A percentile compares a stretch with the other conserved stretches of the same genome.
These are phyloP conservation scores for rabbit (Oryctolagus cuniculus) DNA, from an alignment of 2,113 vertebrate genomes.

Conservation along the genomic window mOryCun1.1 NC_091447.1:57255501-57256000, in stretches of 20 bases:
- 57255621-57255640: not conserved
- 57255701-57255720: not conserved
- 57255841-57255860: not conserved
- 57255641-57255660: not conserved
- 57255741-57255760: not conserved
- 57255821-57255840: not conserved
- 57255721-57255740: not conserved
- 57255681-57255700: not conserved
- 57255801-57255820: no score
- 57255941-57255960: no score
- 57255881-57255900: not conserved
- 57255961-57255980: not conserved
- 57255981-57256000: not conserved
- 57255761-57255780: not conserved
- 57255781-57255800: rapidly evolving
- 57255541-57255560: not conserved
- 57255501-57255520: not conserved
- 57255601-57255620: not conserved
- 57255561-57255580: not conserved
- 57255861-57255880: not conserved
- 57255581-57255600: no score
- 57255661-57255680: not conserved
- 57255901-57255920: not conserved
- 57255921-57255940: not conserved
- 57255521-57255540: not conserved